Evolutionary conservation across 2,888 invertebrate genomes (phyloP).

Genomic region (Stenurella melanura): DNA sequence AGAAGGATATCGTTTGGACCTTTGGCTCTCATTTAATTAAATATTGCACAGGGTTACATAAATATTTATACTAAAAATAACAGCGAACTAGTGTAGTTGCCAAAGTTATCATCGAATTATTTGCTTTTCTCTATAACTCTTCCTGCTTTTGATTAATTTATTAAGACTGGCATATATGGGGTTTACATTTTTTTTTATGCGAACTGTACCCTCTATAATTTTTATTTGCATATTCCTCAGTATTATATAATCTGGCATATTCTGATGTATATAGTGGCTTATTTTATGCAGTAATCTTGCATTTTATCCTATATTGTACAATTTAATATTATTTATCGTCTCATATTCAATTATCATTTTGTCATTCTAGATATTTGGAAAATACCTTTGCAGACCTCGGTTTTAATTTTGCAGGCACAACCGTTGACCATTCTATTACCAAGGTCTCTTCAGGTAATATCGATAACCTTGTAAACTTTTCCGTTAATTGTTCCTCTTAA

Average conservation of each 20-base stretch:
- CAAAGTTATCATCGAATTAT: slow-evolving; percentile 58
- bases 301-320: slow-evolving; percentile 28
- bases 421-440: background rate
- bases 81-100: slow-evolving; percentile 68
- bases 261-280: slow-evolving; percentile 37
- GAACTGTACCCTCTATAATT: slow-evolving; percentile 7
- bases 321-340: slow-evolving; percentile 14
- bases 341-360: slow-evolving; percentile 24
- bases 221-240: slow-evolving; percentile 42
- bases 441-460: background rate
- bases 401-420: background rate
- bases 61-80: slow-evolving; percentile 61
- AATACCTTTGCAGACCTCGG: slow-evolving; percentile 8
- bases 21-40: slow-evolving; percentile 59
- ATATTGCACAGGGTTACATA: slow-evolving; percentile 69
- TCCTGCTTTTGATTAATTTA: slow-evolving; percentile 52
- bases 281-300: slow-evolving; percentile 32
- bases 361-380: slow-evolving; percentile 19
- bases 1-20: slow-evolving; percentile 51
- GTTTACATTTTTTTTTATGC: slow-evolving; percentile 20
- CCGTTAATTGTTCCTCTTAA: background rate
- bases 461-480: background rate
- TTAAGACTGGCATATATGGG: slow-evolving; percentile 59
- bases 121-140: slow-evolving; percentile 44
- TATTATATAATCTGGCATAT: slow-evolving; percentile 41